phyloP scores from a whole-genome alignment of 2,888 invertebrate species.

The Leptopterna dolabrata region DNA sequence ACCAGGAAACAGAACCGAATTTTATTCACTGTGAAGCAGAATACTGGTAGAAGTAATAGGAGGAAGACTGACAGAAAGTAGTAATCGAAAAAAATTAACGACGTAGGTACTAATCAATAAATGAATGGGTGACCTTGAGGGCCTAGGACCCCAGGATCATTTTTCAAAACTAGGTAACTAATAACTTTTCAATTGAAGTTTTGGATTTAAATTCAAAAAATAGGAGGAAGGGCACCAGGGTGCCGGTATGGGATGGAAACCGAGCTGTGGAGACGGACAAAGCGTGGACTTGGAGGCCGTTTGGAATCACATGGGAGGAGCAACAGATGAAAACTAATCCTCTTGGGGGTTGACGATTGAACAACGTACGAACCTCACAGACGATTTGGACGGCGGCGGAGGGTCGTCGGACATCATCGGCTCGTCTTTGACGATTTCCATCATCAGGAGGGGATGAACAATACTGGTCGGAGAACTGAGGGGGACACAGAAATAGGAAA shows the following conservation, averaged over 20 bases:
- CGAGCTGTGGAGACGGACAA: neutral
- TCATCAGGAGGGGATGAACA: neutral
- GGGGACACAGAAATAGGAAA: neutral
- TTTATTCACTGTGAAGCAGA: too few relatives aligned
- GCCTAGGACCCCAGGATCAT: neutral
- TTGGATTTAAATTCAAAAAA: neutral
- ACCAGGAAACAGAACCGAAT: too few relatives aligned
- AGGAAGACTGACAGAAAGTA: neutral
- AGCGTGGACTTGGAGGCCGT: neutral
- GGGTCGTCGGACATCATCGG: constrained; percentile 23
- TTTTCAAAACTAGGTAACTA: neutral
- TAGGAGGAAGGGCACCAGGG: neutral
- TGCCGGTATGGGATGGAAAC: neutral
- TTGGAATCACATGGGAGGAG: neutral
- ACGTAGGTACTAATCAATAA: constrained; percentile 26
- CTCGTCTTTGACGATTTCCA: constrained; percentile 43
- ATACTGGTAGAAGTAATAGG: too few relatives aligned
- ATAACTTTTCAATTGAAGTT: neutral
- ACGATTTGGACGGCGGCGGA: constrained; percentile 32
- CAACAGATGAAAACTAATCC: neutral
- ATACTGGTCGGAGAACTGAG: neutral
- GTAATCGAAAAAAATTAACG: neutral
- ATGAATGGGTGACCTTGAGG: constrained; percentile 56
- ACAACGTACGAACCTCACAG: constrained; percentile 24
- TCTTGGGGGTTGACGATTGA: neutral